Evolutionary conservation across 1,140 invertebrate genomes (phyloP), one percentile per base, ranked within the genome.

Genomic region (Radopholus similis): DNA sequence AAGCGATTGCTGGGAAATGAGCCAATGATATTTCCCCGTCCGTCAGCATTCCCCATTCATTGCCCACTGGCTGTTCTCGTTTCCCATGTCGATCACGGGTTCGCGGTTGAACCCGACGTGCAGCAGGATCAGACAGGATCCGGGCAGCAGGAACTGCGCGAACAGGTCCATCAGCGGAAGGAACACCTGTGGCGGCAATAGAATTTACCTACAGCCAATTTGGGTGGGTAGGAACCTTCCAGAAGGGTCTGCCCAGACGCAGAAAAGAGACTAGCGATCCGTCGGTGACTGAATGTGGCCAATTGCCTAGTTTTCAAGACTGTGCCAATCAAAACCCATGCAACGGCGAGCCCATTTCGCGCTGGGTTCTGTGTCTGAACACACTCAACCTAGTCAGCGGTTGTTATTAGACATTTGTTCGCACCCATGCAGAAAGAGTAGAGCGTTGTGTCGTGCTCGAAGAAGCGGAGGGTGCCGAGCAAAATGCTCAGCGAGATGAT

Each of bases 101-200:
- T 80, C 78, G 56, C 78, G 58, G 37, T 80, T 79, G 53, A 80
- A 80, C 5, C 78, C 78, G 44, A 80, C 71, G 67, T 80, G 78
- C 37, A 80, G 62, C 55, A 80, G 70, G 53, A 68, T 69, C 11
- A 80, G 57, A 53, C 78, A 64, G 49, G 80, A 57, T 18, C 78
- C 78, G 42, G 78, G 78, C 44, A 80, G 64, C 32, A 80, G 53
- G 65, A 80, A 80, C 66, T 80, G 78, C 42, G 80, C 77, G 37
- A 82, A 71, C 40, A 80, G 79, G 65, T 80, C 78, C 42, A 76
- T 73, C 34, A 80, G 53, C 13, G 78, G 78, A 32, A 80, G 64
- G 40, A 74, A 71, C 15, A 80, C 49, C 51, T 54, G 30, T 54
- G 35, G 35, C 21, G 18, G n/a, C 13, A 53, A n/a, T 4, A 5